Evolutionary conservation across 1,140 invertebrate species (phyloP), one percentile per base, ranked within the genome.

Genomic region (Zaprionus africanus): DNA sequence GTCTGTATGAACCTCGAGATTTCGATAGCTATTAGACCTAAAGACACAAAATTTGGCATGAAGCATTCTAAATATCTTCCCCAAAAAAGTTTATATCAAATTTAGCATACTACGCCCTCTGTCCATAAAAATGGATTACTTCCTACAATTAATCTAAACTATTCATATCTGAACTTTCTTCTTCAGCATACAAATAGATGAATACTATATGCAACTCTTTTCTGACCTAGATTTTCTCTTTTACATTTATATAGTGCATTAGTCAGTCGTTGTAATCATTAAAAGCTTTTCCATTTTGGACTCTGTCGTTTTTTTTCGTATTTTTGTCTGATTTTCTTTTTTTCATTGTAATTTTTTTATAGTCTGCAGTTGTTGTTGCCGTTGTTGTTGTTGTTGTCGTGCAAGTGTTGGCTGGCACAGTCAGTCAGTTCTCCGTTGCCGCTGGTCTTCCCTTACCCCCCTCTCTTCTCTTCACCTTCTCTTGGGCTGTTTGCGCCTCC

Each of bases 251-350:
- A 9, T 11, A 34, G 41, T 19, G 41, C 9, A 46, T 46, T 46
- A 11, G 3, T 0, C 6, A 46, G n/a, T 46, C 41, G 41, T 46
- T 6, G 6, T 9, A 46, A 46, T 3, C 5, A 0, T 38, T 13
- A 56, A 19, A 41, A 6, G 4, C 19, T 6, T 57, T 56, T 61
- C 15, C 36, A 12, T 63, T 46, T 67, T 57, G 31, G 11, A 43
- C 49, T 75, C 54, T 58, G 67, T 59, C 24, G 24, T 34, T 36
- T 28, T 60, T 64, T 59, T 56, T 70, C 15, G 49, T 38, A 46
- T 60, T 74, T 63, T 63, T 28, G 26, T 58, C 53, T 61, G 41
- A 24, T 82, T 76, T 66, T 82, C 68, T 82, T 83, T 75, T 67
- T 64, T 73, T 64, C 59, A 59, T 64, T 74, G 51, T 75, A 54